Percentiles rank a stretch among this genome's conserved stretches.
These are phyloP conservation scores for Megalops atlanticus DNA, from an alignment of 2,113 vertebrate genomes.

Conservation along the genomic window DNA sequence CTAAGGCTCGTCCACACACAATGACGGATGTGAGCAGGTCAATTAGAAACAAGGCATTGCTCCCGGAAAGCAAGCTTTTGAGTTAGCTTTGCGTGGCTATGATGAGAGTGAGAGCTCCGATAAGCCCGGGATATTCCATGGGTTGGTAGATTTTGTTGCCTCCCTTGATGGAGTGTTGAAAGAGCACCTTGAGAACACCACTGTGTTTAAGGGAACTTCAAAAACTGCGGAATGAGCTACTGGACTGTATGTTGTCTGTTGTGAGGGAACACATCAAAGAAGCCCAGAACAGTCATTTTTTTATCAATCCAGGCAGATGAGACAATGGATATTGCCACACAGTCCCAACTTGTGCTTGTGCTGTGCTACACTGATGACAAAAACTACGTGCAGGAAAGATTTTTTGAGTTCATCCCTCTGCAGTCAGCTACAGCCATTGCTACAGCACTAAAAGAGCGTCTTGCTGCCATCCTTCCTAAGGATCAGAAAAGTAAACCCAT, in stretches of 20 bases:
- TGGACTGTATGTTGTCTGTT: constrained; percentile 36
- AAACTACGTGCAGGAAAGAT: constrained; percentile 31
- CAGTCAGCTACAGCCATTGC: constrained; percentile 28
- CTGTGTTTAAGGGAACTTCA: constrained; percentile 34
- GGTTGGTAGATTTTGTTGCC: constrained; percentile 25
- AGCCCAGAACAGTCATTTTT: neutral
- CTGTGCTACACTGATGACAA: constrained; percentile 28
- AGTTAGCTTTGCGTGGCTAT: no score
- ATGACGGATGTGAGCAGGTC: no score
- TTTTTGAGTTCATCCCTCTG: constrained; percentile 37
- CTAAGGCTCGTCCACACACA: no score
- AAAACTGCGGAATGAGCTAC: constrained; percentile 17
- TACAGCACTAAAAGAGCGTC: constrained; percentile 23
- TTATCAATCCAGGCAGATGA: constrained; percentile 23
- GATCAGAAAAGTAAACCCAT: constrained; percentile 32
- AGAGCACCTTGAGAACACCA: constrained; percentile 28
- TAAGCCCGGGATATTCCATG: no score
- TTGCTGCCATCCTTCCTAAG: constrained; percentile 30
- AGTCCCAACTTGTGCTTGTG: constrained; percentile 27
- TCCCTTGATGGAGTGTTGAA: constrained; percentile 21
- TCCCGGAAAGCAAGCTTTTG: no score
- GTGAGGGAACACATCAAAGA: constrained; percentile 27
- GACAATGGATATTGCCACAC: constrained; percentile 20
- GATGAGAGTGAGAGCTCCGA: no score
- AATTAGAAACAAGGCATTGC: no score